These are phyloP conservation scores for pig (Sus scrofa) DNA, from an alignment of 2,113 vertebrate species.

Conservation along the genomic window T2T-Sscrofa CM000818.6:128021501-128022000, in stretches of 20 bases:
- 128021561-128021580: accelerated
- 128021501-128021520: accelerated
- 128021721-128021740: accelerated
- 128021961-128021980: too few relatives aligned
- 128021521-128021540: not conserved
- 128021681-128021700: not conserved
- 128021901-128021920: too few relatives aligned
- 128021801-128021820: too few relatives aligned
- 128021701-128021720: not conserved
- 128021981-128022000: too few relatives aligned
- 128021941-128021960: too few relatives aligned
- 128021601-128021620: accelerated
- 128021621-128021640: not conserved
- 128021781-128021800: accelerated
- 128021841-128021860: too few relatives aligned
- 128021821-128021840: too few relatives aligned
- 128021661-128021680: not conserved
- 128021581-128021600: not conserved
- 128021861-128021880: too few relatives aligned
- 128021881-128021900: too few relatives aligned
- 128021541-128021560: accelerated
- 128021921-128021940: too few relatives aligned
- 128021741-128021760: accelerated
- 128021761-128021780: accelerated
- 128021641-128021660: not conserved